Base-by-base conservation (phyloP, 2,113 vertebrate species). In the Osmerus eperlanus region DNA sequence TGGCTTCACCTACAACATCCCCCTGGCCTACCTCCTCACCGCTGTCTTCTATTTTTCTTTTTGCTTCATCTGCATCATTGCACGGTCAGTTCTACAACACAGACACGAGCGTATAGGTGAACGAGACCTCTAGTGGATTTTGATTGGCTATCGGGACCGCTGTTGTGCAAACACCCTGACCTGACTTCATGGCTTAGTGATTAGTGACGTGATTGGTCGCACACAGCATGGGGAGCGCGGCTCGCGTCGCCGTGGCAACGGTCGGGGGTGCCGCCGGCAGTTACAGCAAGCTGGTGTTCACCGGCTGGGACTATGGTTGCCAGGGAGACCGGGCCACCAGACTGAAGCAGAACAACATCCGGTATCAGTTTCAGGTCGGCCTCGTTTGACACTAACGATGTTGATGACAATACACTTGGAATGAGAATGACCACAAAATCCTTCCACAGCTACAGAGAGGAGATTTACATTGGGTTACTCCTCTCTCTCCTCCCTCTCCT, bases 231-330 rank as follows among this genome's bases (percentile, higher is more conserved):
- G 93, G 94, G 47, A 78, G 80, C 1, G 88, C 91, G 3, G 86
- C 93, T 68, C 93, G 92, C 66, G 85, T 93, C 83, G 91, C 87
- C 2, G 78, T 95, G 81, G 77, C 93, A 72, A 93, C 89, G 0
- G 94, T 93, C 69, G 90, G 91, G 1, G 81, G 86, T 9, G 15
- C 87, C 3, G 85, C 91, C 52, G 92, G 87, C 70, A 90, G 85
- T 80, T 96, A 96, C 90, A 95, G 94, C 78, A 83, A 84, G 79
- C 89, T 91, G 1, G 84, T 95, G 54, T 96, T 97, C 79, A 91
- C 90, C 0, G 90, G 92, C 56, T 97, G 95, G 95, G 91, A 96
- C 84, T 94, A 93, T 7, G 88, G 93, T 65, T 92, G 94, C 52
- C 83, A 87, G 8, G 93, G 91, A 63, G 70, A 86, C 1, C 78